Evolutionary conservation across 2,113 vertebrate genomes (phyloP), one percentile per base, ranked within the genome.

Genomic region (Aviceda subcristata): DNA sequence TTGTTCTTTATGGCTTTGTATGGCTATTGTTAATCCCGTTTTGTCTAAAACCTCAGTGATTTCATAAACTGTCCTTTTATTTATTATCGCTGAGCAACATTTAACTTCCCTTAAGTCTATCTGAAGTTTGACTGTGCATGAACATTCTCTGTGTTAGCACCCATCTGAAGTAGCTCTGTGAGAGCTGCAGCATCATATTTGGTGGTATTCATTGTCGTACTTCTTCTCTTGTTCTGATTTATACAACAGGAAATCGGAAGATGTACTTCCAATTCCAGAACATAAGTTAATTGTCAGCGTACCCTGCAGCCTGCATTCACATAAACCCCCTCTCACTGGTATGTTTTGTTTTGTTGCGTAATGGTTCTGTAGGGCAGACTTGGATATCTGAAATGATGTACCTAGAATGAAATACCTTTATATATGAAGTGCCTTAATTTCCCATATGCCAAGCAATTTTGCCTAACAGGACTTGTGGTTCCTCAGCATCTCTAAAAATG

Each of bases 301-400:
- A 55, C 99, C 99, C 21, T 99, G 99, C 88, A 95, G 93, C 36
- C 98, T 99, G 56, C 99, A 99, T 95, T 99, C 99, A 63, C 99
- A 99, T 81, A 99, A 99, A 74, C 99, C 99, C 7, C 98, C 98
- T 21, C 98, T 99, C 27, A 94, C 98, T 96, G 99, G 99, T 99
- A 98, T 0, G 98, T 98, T 92, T 60, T 45, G 29, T 7, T 74
- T 67, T 71, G n/a, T 60, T 71, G 20, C 9, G 4, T 56, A 26
- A 30, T 39, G 10, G 90, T 92, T 91, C 46, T 90, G 23, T 67
- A 39, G 29, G 2, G 0, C 29, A 24, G 9, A 36, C 60, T 76
- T 69, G 67, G 36, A 15, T 30, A 2, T 68, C 23, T 67, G 9
- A 60, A 66, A 36, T 16, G 12, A 39, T 51, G 50, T 48, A 46